phyloP scores from a whole-genome alignment of 2,888 invertebrate species.

The Chrysotoxum bicinctum region DNA sequence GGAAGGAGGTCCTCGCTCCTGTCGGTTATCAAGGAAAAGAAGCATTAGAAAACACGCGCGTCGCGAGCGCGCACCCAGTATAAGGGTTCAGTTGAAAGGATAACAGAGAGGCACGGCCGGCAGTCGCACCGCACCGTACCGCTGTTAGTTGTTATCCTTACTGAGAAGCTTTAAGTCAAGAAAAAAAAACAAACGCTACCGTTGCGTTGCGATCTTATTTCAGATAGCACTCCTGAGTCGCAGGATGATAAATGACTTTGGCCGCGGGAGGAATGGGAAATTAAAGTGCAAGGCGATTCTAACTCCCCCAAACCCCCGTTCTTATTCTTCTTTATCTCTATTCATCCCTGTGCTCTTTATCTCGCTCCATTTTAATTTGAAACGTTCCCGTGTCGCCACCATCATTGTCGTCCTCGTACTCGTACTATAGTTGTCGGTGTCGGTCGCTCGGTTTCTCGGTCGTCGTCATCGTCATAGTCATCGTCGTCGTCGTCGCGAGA shows the following conservation, averaged over 20 bases:
- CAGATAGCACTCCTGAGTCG: constrained; percentile 70
- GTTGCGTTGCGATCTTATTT: constrained; percentile 73
- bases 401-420: constrained; percentile 55
- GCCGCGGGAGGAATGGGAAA: constrained; percentile 71
- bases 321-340: constrained; percentile 52
- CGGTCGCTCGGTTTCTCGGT: constrained; percentile 18
- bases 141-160: constrained; percentile 48
- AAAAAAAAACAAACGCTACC: constrained; percentile 55
- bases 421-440: constrained; percentile 10
- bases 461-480: constrained; percentile 5
- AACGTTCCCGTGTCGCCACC: constrained; percentile 71
- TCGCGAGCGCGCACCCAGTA: constrained; percentile 47
- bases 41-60: constrained; percentile 30
- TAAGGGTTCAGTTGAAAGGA: constrained; percentile 39
- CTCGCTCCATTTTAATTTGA: constrained; percentile 70
- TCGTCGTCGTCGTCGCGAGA: constrained; percentile 44
- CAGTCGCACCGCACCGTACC: background rate
- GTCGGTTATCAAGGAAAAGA: constrained; percentile 29
- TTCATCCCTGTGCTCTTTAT: constrained; percentile 65
- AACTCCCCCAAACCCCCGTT: constrained; percentile 40
- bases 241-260: constrained; percentile 73
- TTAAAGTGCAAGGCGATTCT: constrained; percentile 73
- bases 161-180: constrained; percentile 52
- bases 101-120: constrained; percentile 61
- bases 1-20: constrained; percentile 62